A percentile compares a stretch with the other conserved stretches of the same genome.
phyloP scores from a whole-genome alignment of 2,888 invertebrate species.

The Platycheirus rosarum region DNA sequence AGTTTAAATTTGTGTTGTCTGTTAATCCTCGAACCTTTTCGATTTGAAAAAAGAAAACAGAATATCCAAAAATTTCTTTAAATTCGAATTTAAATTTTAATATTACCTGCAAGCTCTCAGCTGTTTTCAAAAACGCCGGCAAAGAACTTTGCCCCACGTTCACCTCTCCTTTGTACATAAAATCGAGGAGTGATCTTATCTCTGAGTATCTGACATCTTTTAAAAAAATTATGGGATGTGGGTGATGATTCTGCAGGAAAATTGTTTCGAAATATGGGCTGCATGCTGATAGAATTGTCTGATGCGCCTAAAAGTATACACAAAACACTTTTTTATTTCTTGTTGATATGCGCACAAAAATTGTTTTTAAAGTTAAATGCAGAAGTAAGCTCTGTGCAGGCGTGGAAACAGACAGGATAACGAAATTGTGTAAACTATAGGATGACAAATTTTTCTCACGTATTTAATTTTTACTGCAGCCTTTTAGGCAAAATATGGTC shows the following conservation, averaged over 20 bases:
- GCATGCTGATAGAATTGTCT: constrained; percentile 95
- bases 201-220: constrained; percentile 95
- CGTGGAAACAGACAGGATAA: not conserved
- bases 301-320: constrained; percentile 89
- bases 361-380: not conserved
- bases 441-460: constrained; percentile 70
- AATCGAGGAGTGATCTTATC: constrained; percentile 94
- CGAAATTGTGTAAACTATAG: constrained; percentile 26
- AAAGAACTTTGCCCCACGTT: constrained; percentile 95
- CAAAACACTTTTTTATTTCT: constrained; percentile 14
- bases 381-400: not conserved
- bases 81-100: not conserved
- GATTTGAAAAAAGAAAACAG: too few species aligned
- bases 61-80: not conserved
- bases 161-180: constrained; percentile 96
- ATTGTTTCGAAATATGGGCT: constrained; percentile 97
- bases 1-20: constrained; percentile 88
- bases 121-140: constrained; percentile 95
- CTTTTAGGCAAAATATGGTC: constrained; percentile 2
- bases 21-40: constrained; percentile 90
- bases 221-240: constrained; percentile 95
- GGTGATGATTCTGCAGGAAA: constrained; percentile 93
- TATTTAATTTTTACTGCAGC: constrained; percentile 73
- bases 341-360: constrained; percentile 23
- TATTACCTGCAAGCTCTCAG: constrained; percentile 92